phyloP scores from a whole-genome alignment of 2,113 vertebrate species.

The Dendropsophus ebraccatus region DNA sequence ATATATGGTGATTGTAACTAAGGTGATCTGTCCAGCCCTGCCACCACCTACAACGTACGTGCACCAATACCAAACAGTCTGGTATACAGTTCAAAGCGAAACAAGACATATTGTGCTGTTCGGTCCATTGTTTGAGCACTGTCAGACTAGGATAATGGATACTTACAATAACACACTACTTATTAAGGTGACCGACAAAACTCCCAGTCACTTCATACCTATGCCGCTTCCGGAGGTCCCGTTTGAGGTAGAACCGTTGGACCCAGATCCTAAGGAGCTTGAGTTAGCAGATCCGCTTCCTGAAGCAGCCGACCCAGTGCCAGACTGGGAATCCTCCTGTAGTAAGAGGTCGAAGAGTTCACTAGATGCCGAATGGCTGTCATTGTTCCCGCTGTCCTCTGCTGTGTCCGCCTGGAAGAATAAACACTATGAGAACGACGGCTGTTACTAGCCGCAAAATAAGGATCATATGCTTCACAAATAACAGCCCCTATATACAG shows the following conservation, averaged over 20 bases:
- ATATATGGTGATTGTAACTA: slow-evolving; percentile 28
- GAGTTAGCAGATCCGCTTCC: slow-evolving; percentile 75
- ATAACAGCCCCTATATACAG: not conserved
- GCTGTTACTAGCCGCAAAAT: not conserved
- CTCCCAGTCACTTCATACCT: slow-evolving; percentile 62
- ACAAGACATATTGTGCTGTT: not conserved
- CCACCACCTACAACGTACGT: slow-evolving; percentile 11
- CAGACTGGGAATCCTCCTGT: slow-evolving; percentile 71
- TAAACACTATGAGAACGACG: not conserved
- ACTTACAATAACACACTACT: slow-evolving; percentile 3
- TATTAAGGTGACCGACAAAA: not conserved
- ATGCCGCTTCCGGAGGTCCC: slow-evolving; percentile 74
- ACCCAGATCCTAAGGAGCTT: slow-evolving; percentile 68
- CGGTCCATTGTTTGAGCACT: slow-evolving; percentile 55
- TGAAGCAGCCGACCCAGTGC: slow-evolving; percentile 76
- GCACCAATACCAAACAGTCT: slow-evolving; percentile 8
- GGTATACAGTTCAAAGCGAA: slow-evolving; percentile 12
- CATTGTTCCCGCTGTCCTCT: slow-evolving; percentile 69
- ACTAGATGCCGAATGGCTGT: slow-evolving; percentile 67
- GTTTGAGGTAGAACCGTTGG: slow-evolving; percentile 65
- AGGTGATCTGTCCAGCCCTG: slow-evolving; percentile 14
- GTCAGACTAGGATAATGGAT: slow-evolving; percentile 38
- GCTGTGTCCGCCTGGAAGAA: slow-evolving; percentile 66
- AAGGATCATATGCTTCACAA: too few species aligned
- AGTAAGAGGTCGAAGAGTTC: slow-evolving; percentile 70